Conservation (phyloP, 2,888 invertebrate species). For the Pollenia angustigena region DNA sequence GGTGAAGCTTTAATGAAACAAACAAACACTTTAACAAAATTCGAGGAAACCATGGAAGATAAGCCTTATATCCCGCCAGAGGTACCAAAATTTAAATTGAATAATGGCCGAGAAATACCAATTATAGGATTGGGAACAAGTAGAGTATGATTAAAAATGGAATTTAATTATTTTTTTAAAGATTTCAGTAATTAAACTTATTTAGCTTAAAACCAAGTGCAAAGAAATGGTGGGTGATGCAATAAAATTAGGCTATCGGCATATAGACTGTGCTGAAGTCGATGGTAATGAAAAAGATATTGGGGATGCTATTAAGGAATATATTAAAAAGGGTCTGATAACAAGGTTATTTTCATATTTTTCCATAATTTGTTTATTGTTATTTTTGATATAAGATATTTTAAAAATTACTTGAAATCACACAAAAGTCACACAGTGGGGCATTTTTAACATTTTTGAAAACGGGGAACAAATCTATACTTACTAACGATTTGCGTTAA, state of each 20-base stretch:
- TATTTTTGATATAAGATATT: too few species aligned
- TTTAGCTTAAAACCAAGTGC: slow-evolving; percentile 10
- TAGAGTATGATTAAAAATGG: slow-evolving; percentile 86
- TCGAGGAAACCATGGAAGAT: neutral
- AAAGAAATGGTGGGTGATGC: slow-evolving; percentile 88
- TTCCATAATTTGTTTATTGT: neutral
- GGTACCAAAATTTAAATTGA: slow-evolving; percentile 79
- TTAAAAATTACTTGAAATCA: too few species aligned
- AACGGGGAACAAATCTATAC: too few species aligned
- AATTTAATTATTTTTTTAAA: too few species aligned
- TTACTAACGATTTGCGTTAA: too few species aligned
- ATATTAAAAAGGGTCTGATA: slow-evolving; percentile 88
- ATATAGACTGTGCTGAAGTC: slow-evolving; percentile 89
- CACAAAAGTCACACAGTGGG: too few species aligned
- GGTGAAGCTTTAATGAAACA: neutral
- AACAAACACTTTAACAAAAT: slow-evolving; percentile 5
- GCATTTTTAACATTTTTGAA: too few species aligned
- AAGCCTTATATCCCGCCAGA: neutral
- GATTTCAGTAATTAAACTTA: too few species aligned
- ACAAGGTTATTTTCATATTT: slow-evolving; percentile 85
- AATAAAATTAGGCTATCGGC: slow-evolving; percentile 91
- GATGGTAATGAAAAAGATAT: slow-evolving; percentile 92
- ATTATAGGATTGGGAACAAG: slow-evolving; percentile 91
- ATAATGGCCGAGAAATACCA: slow-evolving; percentile 87
- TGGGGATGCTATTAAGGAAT: slow-evolving; percentile 87